phyloP scores from a whole-genome alignment of 2,113 vertebrate genomes.

The Illadopsis cleaveri region DNA sequence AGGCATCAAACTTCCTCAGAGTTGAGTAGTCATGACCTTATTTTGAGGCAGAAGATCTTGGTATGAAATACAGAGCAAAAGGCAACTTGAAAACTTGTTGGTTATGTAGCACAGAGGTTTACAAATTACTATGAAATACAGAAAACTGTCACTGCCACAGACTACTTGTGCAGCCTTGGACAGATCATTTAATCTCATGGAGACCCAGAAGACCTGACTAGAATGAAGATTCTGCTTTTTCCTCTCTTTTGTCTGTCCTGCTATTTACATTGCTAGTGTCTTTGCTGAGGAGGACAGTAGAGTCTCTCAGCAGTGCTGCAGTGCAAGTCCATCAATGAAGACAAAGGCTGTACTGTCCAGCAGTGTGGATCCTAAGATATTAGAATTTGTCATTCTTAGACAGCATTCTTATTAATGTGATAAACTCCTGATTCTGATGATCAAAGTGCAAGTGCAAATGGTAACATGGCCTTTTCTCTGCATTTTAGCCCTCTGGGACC shows the following conservation, averaged over 20 bases:
- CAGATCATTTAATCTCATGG: not conserved
- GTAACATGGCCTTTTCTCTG: not conserved
- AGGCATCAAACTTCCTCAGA: not conserved
- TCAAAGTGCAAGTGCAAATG: not conserved
- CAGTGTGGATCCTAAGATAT: not conserved
- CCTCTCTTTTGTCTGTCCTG: not conserved
- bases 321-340: not conserved
- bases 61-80: not conserved
- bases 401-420: not conserved
- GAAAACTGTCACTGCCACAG: not conserved
- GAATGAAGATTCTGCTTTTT: not conserved
- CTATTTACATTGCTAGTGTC: not conserved
- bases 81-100: not conserved
- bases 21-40: not conserved
- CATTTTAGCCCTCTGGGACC: not conserved
- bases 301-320: not conserved
- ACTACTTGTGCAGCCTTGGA: not conserved
- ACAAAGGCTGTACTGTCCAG: not conserved
- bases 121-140: not conserved
- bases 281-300: not conserved
- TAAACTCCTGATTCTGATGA: not conserved
- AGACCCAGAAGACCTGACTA: not conserved
- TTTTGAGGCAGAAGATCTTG: accelerated
- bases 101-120: not conserved
- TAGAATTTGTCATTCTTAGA: not conserved